Conservation (phyloP, 2,888 invertebrate genomes). For the Lepidocyrtinus sp. region DNA sequence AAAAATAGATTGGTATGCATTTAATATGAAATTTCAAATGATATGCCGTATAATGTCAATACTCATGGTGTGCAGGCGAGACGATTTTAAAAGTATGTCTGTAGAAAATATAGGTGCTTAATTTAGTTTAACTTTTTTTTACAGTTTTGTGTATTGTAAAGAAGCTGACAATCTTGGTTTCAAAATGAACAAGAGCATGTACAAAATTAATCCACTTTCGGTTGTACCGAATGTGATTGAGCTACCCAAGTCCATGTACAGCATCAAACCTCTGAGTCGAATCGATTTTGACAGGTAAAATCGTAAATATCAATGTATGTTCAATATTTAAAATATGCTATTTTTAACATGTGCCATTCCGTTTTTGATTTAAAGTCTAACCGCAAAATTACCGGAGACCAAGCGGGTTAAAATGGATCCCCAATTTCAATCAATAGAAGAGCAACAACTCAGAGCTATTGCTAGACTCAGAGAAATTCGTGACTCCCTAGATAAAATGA, state of each 20-base stretch:
- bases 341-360: not conserved
- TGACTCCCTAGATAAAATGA: constrained; percentile 27
- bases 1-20: no score
- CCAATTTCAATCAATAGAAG: constrained; percentile 34
- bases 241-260: constrained; percentile 48
- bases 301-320: no score
- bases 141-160: no score
- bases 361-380: not conserved
- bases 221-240: constrained; percentile 40
- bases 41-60: no score
- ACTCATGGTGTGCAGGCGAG: no score
- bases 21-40: no score
- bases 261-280: constrained; percentile 35
- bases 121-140: no score
- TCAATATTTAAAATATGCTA: not conserved
- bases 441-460: constrained; percentile 33
- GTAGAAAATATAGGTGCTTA: no score
- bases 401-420: constrained; percentile 46
- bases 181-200: no score
- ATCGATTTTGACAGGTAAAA: not conserved
- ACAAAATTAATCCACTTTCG: constrained; percentile 33
- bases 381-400: not conserved
- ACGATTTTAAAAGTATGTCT: no score
- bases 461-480: constrained; percentile 26
- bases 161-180: no score